phyloP scores from a whole-genome alignment of 2,113 vertebrate genomes.

The Sterrhoptilus dennistouni region DNA sequence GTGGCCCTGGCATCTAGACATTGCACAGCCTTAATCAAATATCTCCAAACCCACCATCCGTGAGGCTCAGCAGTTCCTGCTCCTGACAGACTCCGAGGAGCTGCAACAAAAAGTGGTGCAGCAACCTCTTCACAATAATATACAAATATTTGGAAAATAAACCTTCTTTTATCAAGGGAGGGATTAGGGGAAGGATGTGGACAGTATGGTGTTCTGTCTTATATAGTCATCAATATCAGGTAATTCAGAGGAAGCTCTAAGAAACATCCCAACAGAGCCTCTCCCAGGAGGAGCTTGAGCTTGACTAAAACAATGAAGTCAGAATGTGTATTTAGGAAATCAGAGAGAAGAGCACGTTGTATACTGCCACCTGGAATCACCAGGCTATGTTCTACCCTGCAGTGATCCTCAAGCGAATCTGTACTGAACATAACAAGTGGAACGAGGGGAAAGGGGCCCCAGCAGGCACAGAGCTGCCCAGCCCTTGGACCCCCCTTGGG shows the following conservation, averaged over 20 bases:
- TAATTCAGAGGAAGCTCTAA: background rate
- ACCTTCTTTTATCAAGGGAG: background rate
- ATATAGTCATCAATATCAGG: rapidly evolving
- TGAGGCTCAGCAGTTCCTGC: background rate
- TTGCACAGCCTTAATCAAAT: background rate
- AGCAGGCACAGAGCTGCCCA: background rate
- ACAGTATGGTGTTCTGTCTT: background rate
- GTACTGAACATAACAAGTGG: background rate
- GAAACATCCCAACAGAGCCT: background rate
- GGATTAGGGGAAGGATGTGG: rapidly evolving
- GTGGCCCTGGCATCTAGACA: background rate
- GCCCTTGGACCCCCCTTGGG: rapidly evolving
- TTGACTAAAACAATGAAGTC: background rate
- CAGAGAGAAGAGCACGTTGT: background rate
- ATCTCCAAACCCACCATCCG: background rate
- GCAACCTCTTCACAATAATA: background rate
- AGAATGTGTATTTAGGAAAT: background rate
- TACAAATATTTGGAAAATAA: background rate
- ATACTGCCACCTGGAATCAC: background rate
- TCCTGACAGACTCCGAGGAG: background rate
- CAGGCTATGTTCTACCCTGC: background rate
- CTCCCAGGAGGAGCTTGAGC: background rate
- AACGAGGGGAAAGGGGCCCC: background rate
- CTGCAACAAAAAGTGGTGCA: background rate
- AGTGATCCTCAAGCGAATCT: background rate